Base-by-base conservation (phyloP, 2,113 vertebrate species). In the Climacteris rufus region DNA sequence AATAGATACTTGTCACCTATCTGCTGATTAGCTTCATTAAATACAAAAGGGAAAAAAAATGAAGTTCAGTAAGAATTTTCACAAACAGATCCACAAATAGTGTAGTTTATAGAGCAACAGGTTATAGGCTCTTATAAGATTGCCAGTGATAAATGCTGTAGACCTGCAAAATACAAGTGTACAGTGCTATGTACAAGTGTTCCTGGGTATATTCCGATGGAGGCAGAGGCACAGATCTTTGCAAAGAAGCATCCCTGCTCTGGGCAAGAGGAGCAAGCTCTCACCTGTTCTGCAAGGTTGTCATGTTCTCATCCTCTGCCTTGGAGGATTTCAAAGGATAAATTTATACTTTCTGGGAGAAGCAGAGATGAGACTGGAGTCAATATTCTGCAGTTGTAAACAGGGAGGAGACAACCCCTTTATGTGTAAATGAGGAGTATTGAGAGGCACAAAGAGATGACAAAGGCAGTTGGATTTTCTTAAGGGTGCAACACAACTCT, bases 371-470 rank as follows among this genome's bases (percentile, higher is more conserved):
- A 61, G 56, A n/a, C 20, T 42, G 7, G 30, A 63, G 23, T 47
- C 7, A 54, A 63, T 70, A 40, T 5, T 63, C 28, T 54, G 35
- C 20, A 40, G 4, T 49, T 47, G n/a, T 35, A n/a, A 56, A 31
- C 0, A 0, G 33, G 42, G 15, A 49, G 13, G 23, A 47, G 20
- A 30, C 8, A 54, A 39, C 11, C 1, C 19, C 13, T 45, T 60
- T 6, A 16, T 47, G 13, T 54, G 20, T 63, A 40, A 40, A 56
- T 30, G 2, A 35, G 33, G n/a, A n/a, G 13, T 47, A 21, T 4
- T 25, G 12, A 57, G 42, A 44, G 25, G 44, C 30, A 50, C n/a
- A 64, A 33, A 40, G 28, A 52, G 31, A 56, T 13, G 13, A 70
- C n/a, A 54, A n/a, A 70, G 24, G 24, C 74, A 61, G 8, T 24